Evolutionary conservation across 2,888 invertebrate species (phyloP).

Genomic region (Oxytorus armatus): DNA sequence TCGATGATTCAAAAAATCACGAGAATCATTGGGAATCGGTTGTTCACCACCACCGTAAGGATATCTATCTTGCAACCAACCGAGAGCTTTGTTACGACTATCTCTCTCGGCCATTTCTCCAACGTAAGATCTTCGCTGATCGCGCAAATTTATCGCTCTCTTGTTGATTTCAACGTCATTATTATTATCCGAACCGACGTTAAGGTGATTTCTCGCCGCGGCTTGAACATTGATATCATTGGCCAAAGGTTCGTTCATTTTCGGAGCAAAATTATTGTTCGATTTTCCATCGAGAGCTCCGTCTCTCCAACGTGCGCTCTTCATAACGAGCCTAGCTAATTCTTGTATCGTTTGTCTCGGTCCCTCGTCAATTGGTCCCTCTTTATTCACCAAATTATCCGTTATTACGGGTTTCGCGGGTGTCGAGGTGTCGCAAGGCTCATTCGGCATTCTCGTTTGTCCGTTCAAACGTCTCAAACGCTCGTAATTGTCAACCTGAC

Average conservation of each 20-base stretch:
- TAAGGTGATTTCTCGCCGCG: conserved; percentile 16
- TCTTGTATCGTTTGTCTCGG: conserved; percentile 81
- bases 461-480: conserved; percentile 75
- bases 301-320: conserved; percentile 81
- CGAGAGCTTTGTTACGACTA: conserved; percentile 72
- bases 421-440: conserved; percentile 80
- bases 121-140: conserved; percentile 42
- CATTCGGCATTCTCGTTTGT: conserved; percentile 54
- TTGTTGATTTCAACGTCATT: conserved; percentile 7
- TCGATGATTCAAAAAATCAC: conserved; percentile 13
- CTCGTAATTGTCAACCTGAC: conserved; percentile 80
- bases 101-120: conserved; percentile 64
- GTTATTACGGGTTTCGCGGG: conserved; percentile 76
- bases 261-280: conserved; percentile 47
- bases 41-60: conserved; percentile 68
- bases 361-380: conserved; percentile 38
- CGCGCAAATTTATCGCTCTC: not conserved
- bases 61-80: conserved; percentile 78
- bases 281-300: conserved; percentile 46
- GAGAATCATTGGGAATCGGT: conserved; percentile 17
- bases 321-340: conserved; percentile 81
- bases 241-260: not conserved
- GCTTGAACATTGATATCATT: conserved; percentile 40
- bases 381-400: conserved; percentile 1
- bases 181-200: not conserved